phyloP scores from a whole-genome alignment of 2,888 invertebrate genomes.

The Tortrix viridana region DNA sequence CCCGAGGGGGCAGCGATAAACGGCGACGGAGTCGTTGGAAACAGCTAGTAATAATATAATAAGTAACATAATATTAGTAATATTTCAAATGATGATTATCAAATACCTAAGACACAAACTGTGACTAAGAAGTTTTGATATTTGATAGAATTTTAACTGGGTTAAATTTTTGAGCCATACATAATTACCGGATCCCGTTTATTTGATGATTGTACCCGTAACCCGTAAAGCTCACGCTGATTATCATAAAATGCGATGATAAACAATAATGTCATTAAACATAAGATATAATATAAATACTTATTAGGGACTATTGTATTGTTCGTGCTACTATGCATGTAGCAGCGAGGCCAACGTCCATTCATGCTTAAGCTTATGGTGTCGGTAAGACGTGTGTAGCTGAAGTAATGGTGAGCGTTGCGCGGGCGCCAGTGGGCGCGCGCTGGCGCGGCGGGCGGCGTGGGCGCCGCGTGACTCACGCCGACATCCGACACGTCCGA shows the following conservation, averaged over 20 bases:
- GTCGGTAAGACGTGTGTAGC: conserved; percentile 30
- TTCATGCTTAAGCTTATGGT: conserved; percentile 33
- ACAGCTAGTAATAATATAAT: too few species aligned
- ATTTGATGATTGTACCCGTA: neutral
- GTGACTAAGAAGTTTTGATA: neutral
- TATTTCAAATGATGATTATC: too few species aligned
- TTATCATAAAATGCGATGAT: conserved; percentile 21
- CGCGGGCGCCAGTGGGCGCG: conserved; percentile 51
- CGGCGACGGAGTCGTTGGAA: too few species aligned
- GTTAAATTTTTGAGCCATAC: neutral
- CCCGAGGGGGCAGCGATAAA: too few species aligned
- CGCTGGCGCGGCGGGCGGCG: conserved; percentile 54
- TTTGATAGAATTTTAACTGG: neutral
- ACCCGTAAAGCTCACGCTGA: too few species aligned
- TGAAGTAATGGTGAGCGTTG: conserved; percentile 40
- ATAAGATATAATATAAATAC: conserved; percentile 6
- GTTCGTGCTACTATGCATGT: conserved; percentile 17
- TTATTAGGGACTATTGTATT: conserved; percentile 23
- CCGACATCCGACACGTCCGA: conserved; percentile 85
- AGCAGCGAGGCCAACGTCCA: conserved; percentile 15
- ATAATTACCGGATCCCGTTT: too few species aligned
- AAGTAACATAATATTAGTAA: too few species aligned
- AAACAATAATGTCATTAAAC: conserved; percentile 25
- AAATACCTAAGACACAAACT: neutral
- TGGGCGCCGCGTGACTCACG: conserved; percentile 81